Base-by-base conservation (phyloP, 1,140 invertebrate genomes). In the Matsumurasca onukii region DNA sequence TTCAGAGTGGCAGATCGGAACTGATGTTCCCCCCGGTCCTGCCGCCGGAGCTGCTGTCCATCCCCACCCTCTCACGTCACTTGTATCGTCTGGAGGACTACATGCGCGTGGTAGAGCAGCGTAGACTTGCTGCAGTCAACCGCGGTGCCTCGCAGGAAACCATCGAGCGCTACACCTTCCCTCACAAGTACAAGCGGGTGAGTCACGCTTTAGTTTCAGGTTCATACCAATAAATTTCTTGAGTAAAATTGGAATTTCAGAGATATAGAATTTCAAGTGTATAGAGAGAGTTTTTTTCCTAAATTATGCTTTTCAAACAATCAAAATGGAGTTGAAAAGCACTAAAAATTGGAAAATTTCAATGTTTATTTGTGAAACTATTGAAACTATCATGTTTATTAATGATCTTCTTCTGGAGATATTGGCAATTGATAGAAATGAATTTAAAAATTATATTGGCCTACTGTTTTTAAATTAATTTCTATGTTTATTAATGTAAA, bases 91-190 rank as follows among this genome's bases (percentile, higher is more conserved):
- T 84, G 15, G 79, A 84, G 73, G 80, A 84, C 71, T 83, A 83
- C 67, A 82, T 86, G 79, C 78, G 81, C 13, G 77, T 85, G 66
- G 80, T 88, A 63, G 85, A 87, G 76, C 77, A 86, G 67, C 77
- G 86, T 69, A 80, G 83, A 52, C 80, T 83, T 66, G 81, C 81
- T 69, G 79, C 79, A 31, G 78, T 85, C 27, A 88, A 83, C 70
- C 80, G 86, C 72, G 91, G 91, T 48, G 90, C 91, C 24, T 85
- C 87, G 13, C 86, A 89, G 73, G 86, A 87, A 55, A 86, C 86
- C 66, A 93, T 93, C 71, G 93, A 95, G 80, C 85, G 88, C 72
- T 92, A 91, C 78, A 95, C 93, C 72, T 89, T 93, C 81, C 90
- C 92, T 34, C 91, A 95, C 77, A 91, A 91, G 77, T 95, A 94